These are phyloP conservation scores for Drosophila athabasca DNA, from an alignment of 1,140 invertebrate species.

Conservation along the genomic window DNA sequence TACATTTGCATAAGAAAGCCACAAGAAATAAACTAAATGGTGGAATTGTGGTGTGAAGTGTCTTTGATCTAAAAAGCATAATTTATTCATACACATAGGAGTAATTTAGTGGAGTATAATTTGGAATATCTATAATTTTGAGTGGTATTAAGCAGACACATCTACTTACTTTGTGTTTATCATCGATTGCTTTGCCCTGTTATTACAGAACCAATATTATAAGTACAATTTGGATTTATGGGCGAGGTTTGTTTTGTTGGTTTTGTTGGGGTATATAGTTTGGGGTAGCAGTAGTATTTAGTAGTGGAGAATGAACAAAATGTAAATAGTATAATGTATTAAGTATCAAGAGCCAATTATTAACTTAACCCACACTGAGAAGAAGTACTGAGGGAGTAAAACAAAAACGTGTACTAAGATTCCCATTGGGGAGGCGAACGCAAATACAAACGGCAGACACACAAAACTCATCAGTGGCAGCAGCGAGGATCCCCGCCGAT, in stretches of 20 bases:
- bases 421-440: slow-evolving; percentile 63
- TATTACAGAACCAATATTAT: slow-evolving; percentile 64
- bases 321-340: slow-evolving; percentile 57
- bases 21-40: slow-evolving; percentile 35
- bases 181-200: slow-evolving; percentile 83
- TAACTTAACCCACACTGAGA: slow-evolving; percentile 55
- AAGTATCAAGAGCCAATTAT: slow-evolving; percentile 65
- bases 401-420: slow-evolving; percentile 33
- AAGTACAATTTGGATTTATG: slow-evolving; percentile 42
- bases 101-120: slow-evolving; percentile 46
- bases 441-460: slow-evolving; percentile 70
- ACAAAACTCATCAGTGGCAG: slow-evolving; percentile 48
- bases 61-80: slow-evolving; percentile 59
- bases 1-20: slow-evolving; percentile 21
- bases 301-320: slow-evolving; percentile 68
- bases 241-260: slow-evolving; percentile 8
- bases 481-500: slow-evolving; percentile 15
- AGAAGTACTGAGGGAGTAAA: slow-evolving; percentile 28
- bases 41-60: slow-evolving; percentile 41
- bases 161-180: slow-evolving; percentile 82
- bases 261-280: slow-evolving; percentile 30
- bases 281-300: slow-evolving; percentile 47
- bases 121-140: slow-evolving; percentile 37
- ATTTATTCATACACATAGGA: slow-evolving; percentile 50
- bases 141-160: slow-evolving; percentile 45